Conservation (phyloP, 2,113 vertebrate species). For the Dermatemys mawii region DNA sequence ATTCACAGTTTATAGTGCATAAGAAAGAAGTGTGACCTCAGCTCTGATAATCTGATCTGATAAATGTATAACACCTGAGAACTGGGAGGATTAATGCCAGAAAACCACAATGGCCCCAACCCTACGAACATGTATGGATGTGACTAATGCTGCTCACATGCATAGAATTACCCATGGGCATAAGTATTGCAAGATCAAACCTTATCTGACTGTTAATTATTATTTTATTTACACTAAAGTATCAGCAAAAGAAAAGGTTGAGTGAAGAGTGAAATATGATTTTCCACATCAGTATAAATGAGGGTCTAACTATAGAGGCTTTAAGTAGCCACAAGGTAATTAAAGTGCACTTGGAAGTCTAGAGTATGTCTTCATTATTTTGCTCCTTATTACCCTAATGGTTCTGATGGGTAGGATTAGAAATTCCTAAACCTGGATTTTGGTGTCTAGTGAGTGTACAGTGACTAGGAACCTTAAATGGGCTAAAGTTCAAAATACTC, state of each 20-base stretch:
- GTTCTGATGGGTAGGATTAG: background rate
- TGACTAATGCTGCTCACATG: accelerated
- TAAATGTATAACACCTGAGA: accelerated
- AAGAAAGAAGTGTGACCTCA: accelerated
- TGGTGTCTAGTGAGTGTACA: background rate
- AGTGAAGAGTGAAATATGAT: background rate
- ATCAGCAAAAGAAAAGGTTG: background rate
- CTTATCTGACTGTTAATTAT: background rate
- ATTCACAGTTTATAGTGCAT: accelerated
- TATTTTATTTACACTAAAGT: background rate
- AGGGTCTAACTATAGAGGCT: background rate
- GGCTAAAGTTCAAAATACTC: background rate
- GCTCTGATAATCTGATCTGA: accelerated
- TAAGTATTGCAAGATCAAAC: background rate
- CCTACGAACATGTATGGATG: accelerated
- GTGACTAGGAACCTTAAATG: background rate
- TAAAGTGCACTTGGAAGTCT: accelerated
- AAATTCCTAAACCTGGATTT: background rate
- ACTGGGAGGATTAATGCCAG: accelerated
- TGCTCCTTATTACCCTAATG: accelerated
- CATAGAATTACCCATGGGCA: accelerated
- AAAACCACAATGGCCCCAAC: accelerated
- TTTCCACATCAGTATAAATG: background rate
- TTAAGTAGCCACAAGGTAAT: accelerated
- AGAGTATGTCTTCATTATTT: background rate